Base-by-base conservation (phyloP, 2,888 invertebrate genomes). In the Agriotes lineatus region DNA sequence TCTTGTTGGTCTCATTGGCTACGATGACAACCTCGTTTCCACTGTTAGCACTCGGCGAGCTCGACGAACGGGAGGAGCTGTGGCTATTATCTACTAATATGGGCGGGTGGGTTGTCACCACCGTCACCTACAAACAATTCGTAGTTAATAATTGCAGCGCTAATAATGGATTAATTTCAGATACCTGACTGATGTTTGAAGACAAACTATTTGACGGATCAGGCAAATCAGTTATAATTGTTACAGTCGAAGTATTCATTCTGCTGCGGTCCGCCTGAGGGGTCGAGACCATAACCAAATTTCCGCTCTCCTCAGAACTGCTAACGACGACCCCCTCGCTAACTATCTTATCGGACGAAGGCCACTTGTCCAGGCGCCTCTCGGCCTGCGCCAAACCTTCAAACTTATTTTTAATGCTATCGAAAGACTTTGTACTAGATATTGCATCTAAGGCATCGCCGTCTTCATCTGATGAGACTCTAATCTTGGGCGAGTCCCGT, bases 21-120 rank as follows among this genome's bases (percentile, higher is more conserved):
- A 94, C 92, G 2, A 91, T 90, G 6, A 94, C 90, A 56, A 95
- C 95, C 79, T 94, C 93, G 77, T 88, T 90, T 0, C 85, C 85
- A 60, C 86, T 86, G 12, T 86, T 85, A 39, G 86, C 85, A 54
- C 85, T 86, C 10, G 82, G 80, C 6, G 83, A 76, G 9, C 78
- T 78, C 3, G 82, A 79, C 0, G 88, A 86, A 76, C 87, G 85
- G 54, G 88, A 87, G 42, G 88, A 87, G 72, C 76, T 80, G 33
- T 86, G 85, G 73, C 85, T 83, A 72, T 88, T 91, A 74, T 91
- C 91, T 70, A 90, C 89, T 48, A 94, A 85, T 7, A 93, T 91
- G 1, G 94, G 94, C 63, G 94, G 95, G 83, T 95, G 95, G 54
- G 93, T 94, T 12, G 92, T 92, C 57, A 95, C 94, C 33, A 95